A percentile compares a stretch with the other conserved stretches of the same genome.
Conservation (phyloP, 2,888 invertebrate genomes). For the Apomyelois bistriatella region DNA sequence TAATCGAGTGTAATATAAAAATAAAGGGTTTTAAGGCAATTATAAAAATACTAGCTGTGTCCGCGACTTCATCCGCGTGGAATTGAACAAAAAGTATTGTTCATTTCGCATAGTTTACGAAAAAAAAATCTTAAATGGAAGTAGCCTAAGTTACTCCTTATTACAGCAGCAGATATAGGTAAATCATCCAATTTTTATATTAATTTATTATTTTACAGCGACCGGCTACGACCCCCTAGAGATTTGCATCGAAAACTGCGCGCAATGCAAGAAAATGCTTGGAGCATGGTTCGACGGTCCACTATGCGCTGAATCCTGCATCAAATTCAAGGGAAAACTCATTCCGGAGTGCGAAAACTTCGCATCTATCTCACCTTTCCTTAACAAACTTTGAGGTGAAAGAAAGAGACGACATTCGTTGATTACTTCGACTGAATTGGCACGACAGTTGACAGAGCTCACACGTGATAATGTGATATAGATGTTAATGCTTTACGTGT, state of each 20-base stretch:
- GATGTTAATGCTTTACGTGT: background rate
- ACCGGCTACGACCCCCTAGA: slow-evolving; percentile 80
- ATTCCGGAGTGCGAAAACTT: slow-evolving; percentile 93
- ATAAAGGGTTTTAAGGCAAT: no score
- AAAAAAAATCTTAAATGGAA: no score
- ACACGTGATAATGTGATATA: background rate
- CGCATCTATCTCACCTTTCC: slow-evolving; percentile 88
- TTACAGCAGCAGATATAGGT: no score
- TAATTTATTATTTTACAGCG: slow-evolving; percentile 38
- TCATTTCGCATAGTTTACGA: no score
- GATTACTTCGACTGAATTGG: background rate
- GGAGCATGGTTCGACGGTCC: slow-evolving; percentile 93
- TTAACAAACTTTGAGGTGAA: slow-evolving; percentile 69
- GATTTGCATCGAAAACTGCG: slow-evolving; percentile 91
- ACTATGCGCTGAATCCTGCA: slow-evolving; percentile 90
- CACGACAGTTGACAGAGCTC: background rate
- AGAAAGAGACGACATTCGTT: slow-evolving; percentile 8
- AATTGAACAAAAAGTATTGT: no score
- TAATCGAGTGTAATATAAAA: no score
- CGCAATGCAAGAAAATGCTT: slow-evolving; percentile 93
- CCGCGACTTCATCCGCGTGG: no score
- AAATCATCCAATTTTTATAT: no score
- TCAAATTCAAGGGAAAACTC: slow-evolving; percentile 89
- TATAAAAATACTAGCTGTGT: no score
- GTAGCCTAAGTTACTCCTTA: no score